Evolutionary conservation across 2,888 invertebrate species (phyloP).

Genomic region (Stenodera caucasica): DNA sequence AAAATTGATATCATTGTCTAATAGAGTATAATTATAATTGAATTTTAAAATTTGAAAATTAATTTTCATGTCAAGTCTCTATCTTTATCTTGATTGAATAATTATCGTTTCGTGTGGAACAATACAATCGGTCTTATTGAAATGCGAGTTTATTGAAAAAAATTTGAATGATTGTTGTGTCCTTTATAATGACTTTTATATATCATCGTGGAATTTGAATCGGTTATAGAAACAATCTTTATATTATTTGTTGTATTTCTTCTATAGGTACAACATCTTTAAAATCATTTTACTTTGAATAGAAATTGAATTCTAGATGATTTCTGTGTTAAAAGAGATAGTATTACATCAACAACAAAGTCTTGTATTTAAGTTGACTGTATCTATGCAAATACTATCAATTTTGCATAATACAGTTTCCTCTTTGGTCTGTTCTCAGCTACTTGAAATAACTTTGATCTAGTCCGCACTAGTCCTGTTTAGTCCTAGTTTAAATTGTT

Average conservation of each 20-base stretch:
- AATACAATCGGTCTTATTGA: no score
- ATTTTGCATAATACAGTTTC: constrained; percentile 6
- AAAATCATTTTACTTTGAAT: background rate
- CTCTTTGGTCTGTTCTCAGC: background rate
- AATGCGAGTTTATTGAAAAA: no score
- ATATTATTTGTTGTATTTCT: background rate
- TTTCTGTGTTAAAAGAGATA: background rate
- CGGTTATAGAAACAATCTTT: background rate
- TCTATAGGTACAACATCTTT: no score
- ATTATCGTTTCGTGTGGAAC: no score
- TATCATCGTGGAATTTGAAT: no score
- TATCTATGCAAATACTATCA: constrained; percentile 8
- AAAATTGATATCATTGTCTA: constrained; percentile 10
- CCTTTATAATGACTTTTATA: no score
- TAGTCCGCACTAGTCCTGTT: background rate
- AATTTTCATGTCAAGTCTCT: background rate
- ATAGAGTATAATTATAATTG: constrained; percentile 15
- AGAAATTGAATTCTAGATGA: background rate
- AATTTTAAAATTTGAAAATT: no score
- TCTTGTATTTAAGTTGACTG: background rate
- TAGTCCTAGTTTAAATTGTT: background rate
- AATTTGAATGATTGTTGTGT: no score
- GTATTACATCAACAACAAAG: background rate
- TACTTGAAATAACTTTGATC: constrained; percentile 2
- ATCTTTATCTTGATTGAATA: background rate